phyloP scores from a whole-genome alignment of 2,888 invertebrate species.

The Dolomedes plantarius region DNA sequence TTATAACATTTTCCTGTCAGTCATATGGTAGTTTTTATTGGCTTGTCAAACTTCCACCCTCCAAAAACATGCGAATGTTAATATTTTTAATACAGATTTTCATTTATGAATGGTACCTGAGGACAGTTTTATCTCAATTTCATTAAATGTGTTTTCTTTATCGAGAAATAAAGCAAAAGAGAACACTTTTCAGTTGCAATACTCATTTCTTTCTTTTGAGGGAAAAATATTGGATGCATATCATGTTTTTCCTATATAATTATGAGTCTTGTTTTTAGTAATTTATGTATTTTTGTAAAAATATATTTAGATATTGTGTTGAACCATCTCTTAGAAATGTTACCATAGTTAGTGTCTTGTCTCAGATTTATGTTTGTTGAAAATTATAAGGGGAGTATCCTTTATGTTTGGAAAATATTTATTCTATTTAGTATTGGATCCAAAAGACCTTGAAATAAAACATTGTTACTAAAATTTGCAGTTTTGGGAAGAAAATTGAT shows the following conservation, averaged over 20 bases:
- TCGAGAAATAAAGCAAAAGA: not conserved
- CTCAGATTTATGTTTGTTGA: not conserved
- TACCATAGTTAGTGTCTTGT: not conserved
- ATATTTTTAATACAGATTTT: no score
- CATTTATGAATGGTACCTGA: no score
- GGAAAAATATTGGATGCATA: not conserved
- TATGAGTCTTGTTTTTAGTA: not conserved
- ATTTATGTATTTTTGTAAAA: constrained; percentile 10
- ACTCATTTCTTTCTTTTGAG: not conserved
- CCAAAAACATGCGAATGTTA: no score
- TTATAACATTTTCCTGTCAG: no score
- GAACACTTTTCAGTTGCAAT: constrained; percentile 7
- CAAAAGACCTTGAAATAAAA: not conserved
- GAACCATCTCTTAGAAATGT: not conserved
- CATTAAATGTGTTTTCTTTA: no score
- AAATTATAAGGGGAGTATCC: not conserved
- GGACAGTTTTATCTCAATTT: no score
- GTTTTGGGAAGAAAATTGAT: no score
- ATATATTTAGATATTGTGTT: constrained; percentile 3
- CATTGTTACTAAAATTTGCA: not conserved
- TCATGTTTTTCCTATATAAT: not conserved
- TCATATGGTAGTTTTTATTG: no score
- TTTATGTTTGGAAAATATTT: not conserved
- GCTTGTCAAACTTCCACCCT: no score
- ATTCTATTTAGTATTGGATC: not conserved